phyloP scores from a whole-genome alignment of 2,113 vertebrate species.

The Clarias gariepinus region DNA sequence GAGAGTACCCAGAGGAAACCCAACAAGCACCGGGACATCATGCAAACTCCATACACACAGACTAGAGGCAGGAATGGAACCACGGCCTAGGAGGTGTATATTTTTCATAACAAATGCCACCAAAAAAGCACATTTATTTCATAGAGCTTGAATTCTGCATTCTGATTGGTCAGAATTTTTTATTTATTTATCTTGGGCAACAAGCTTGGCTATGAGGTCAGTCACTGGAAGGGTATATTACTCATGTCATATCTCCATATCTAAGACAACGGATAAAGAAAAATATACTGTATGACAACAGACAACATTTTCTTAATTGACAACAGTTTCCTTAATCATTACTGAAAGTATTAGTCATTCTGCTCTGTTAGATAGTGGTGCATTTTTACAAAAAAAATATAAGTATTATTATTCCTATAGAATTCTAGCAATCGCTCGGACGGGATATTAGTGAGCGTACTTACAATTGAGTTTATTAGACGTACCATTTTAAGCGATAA shows the following conservation, averaged over 20 bases:
- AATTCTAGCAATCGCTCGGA: background rate
- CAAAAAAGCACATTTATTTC: background rate
- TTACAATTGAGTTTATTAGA: background rate
- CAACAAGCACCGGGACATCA: too few relatives aligned
- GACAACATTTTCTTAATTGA: background rate
- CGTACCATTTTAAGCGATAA: background rate
- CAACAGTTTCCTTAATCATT: background rate
- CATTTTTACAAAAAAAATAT: background rate
- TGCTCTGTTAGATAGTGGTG: background rate
- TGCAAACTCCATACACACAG: too few relatives aligned
- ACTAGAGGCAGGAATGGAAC: too few relatives aligned
- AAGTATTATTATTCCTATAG: background rate
- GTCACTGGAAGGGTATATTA: background rate
- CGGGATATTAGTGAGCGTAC: background rate
- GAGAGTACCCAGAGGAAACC: too few relatives aligned
- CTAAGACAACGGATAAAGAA: background rate
- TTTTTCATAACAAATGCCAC: too few relatives aligned
- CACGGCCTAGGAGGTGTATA: too few relatives aligned
- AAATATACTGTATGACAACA: background rate
- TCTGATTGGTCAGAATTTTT: background rate
- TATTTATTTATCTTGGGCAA: too few relatives aligned
- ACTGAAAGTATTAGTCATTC: background rate
- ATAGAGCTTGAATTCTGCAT: background rate
- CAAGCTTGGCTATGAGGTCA: background rate
- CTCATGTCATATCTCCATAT: background rate